Evolutionary conservation across 2,113 vertebrate species (phyloP), one percentile per base, ranked within the genome.

Genomic region (Dasyornis broadbenti): DNA sequence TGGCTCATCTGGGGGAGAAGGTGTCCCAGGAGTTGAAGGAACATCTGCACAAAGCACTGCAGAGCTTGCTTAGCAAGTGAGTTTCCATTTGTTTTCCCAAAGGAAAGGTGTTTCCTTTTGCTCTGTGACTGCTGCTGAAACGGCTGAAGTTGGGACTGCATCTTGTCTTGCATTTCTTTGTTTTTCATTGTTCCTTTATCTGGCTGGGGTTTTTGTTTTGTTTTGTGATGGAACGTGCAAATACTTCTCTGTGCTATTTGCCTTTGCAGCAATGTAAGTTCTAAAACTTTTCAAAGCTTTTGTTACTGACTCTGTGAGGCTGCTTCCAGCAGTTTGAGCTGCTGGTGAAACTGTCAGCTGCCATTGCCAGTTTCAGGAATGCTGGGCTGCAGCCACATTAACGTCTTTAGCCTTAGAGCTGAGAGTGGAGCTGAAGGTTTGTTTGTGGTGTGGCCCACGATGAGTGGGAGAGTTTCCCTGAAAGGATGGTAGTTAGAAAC

Each of bases 21-120:
- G 97, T 98, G 72, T 96, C 95, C 53, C 94, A 75, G 40, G 98
- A 99, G 40, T 89, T 99, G 77, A 97, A 97, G 83, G 96, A 98
- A 44, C 97, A 98, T 57, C 97, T 99, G 85, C 91, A 96, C 21
- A 95, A 95, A 91, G 98, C 98, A 7, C 94, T 98, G 42, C 97
- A 98, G 79, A 96, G 70, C 60, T 98, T 99, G 89, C 98, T 99
- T 63, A 97, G 97, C 94, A 98, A 98, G 99, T 99, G 96, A 98
- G 99, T 98, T 93, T 61, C 50, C 39, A 22, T 84, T 89, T 95
- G 69, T 18, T 72, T 96, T 94, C 82, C 57, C 45, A 72, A 65
- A 66, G 75, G 66, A 69, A 91, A 71, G 56, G 5, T 69, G 35
- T 81, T 92, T 80, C 60, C 26, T 75, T 40, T 76, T 40, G 50